A percentile compares a stretch with the other conserved stretches of the same genome.
phyloP scores from a whole-genome alignment of 2,113 vertebrate species.

The Athene noctua region DNA sequence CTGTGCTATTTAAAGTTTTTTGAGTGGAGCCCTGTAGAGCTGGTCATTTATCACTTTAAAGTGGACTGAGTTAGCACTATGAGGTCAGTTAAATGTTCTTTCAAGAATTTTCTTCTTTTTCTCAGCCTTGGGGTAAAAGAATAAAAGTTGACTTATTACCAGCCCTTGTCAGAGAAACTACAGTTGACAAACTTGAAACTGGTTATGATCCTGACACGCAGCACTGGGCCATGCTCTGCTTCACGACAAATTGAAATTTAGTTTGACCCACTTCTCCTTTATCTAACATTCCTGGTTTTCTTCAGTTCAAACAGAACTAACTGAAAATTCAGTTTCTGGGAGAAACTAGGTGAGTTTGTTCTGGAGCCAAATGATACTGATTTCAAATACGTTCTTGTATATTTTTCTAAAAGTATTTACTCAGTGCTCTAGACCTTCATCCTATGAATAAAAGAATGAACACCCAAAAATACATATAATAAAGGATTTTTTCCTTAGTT shows the following conservation, averaged over 20 bases:
- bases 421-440: not conserved
- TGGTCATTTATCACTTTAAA: slow-evolving; percentile 10
- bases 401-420: not conserved
- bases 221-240: not conserved
- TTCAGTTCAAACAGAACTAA: not conserved
- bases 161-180: not conserved
- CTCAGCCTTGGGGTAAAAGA: not conserved
- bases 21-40: not conserved
- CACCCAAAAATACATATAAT: not conserved
- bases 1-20: slow-evolving; percentile 34
- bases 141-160: not conserved
- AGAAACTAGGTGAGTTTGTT: not conserved
- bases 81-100: slow-evolving; percentile 21
- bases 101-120: not conserved
- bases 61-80: not conserved
- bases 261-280: slow-evolving; percentile 2
- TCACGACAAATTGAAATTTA: not conserved
- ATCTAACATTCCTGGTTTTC: not conserved
- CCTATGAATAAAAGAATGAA: not conserved
- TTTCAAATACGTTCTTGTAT: not conserved
- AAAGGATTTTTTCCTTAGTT: not conserved
- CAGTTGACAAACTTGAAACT: not conserved
- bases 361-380: not conserved
- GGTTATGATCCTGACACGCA: not conserved
- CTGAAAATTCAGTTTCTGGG: not conserved